These are phyloP conservation scores for Microplitis deprimator DNA, from an alignment of 2,888 invertebrate species.

Conservation along the genomic window DNA sequence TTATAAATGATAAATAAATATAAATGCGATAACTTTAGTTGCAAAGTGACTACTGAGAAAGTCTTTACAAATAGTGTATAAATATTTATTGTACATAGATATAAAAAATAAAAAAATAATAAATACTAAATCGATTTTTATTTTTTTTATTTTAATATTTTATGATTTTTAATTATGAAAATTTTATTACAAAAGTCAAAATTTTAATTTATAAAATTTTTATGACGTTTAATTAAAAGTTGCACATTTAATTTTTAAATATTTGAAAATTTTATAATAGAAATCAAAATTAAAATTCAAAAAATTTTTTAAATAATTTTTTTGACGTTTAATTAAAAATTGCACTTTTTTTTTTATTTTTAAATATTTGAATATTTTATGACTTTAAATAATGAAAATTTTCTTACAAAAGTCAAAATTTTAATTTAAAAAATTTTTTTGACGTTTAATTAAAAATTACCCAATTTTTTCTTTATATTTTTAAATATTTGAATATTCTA, in stretches of 20 bases:
- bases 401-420: too few relatives aligned
- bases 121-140: slow-evolving; percentile 65
- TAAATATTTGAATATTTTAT: too few relatives aligned
- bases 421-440: too few relatives aligned
- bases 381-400: slow-evolving; percentile 52
- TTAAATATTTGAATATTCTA: too few relatives aligned
- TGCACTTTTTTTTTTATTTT: neutral
- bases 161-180: neutral
- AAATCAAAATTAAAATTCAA: too few relatives aligned
- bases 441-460: too few relatives aligned
- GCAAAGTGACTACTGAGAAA: slow-evolving; percentile 28
- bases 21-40: slow-evolving; percentile 19
- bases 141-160: neutral
- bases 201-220: too few relatives aligned
- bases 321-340: slow-evolving; percentile 5
- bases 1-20: neutral
- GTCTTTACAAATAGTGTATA: slow-evolving; percentile 63
- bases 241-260: too few relatives aligned
- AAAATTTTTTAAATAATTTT: too few relatives aligned
- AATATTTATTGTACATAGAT: slow-evolving; percentile 72
- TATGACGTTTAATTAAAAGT: neutral
- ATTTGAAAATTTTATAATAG: slow-evolving; percentile 31
- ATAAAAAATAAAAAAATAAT: slow-evolving; percentile 65
- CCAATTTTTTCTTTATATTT: too few relatives aligned
- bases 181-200: too few relatives aligned